Base-by-base conservation (phyloP, 2,888 invertebrate genomes). In the Pseudococcus jackbeardsleyi region DNA sequence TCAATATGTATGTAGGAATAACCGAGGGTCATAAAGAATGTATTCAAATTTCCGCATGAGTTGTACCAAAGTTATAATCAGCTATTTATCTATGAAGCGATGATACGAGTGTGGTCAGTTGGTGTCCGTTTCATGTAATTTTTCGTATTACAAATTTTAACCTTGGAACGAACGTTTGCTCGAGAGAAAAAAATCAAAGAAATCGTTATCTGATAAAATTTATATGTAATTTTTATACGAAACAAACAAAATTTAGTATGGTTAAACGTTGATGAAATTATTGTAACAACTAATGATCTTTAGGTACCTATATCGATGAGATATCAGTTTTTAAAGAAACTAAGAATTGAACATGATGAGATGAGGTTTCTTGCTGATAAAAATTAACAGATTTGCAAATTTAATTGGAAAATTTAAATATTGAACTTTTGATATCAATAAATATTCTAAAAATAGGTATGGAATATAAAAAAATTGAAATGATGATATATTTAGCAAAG, bases 21-120 rank as follows among this genome's bases (percentile, higher is more conserved):
- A 12, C 72, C 33, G 72, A 72, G 33, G 72, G 72, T 72, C 72
- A 72, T 33, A 72, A 72, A 72, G 19, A 72, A 72, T 72, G 26
- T 72, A 11, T 33, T 33, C 33, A 33, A 33, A 72, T 26, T 72
- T 72, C 72, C 72, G 72, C 72, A 22, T 39, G 33, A 72, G 33
- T 72, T 39, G 72, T 33, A 33, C 17, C 33, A 72, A 72, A 72
- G 33, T 72, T 72, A 42, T 42, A 7, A 72, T 72, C 72, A 17
- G 19, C 15, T 33, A 72, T 72, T 33, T 26, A 72, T 33, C 72
- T 33, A 33, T 17, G 33, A 26, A 72, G 33, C 39, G 72, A 33
- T 72, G 64, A 15, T 15, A 64, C 64, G 22, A 33, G 72, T 72
- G 72, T 17, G 72, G 72, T 72, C 33, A 17, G 33, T 72, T 15